phyloP scores from a whole-genome alignment of 2,113 vertebrate genomes.

The Oostethus manadensis region DNA sequence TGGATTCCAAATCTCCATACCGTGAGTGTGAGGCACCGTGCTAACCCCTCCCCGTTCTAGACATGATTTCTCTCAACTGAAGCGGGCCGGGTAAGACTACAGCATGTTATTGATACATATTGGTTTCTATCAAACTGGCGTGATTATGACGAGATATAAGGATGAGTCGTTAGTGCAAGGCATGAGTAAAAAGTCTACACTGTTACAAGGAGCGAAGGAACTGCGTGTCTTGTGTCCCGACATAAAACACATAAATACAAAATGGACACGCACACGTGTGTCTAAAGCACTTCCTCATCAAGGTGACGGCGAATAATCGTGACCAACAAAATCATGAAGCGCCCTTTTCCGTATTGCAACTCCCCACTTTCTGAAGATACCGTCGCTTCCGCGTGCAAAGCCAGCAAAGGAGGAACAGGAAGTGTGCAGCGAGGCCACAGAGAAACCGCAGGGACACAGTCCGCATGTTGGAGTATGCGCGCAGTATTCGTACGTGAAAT shows the following conservation, averaged over 20 bases:
- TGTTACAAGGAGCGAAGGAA: not conserved
- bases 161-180: constrained; percentile 77
- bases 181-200: constrained; percentile 66
- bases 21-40: too few relatives aligned
- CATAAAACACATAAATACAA: constrained; percentile 2
- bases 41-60: too few relatives aligned
- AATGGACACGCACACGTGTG: constrained; percentile 15
- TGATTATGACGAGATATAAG: constrained; percentile 73
- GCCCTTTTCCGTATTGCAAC: constrained; percentile 40
- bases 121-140: constrained; percentile 72
- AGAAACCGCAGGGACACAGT: not conserved
- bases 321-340: constrained; percentile 29
- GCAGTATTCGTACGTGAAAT: not conserved
- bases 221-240: not conserved
- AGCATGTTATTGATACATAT: constrained; percentile 84
- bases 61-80: constrained; percentile 80
- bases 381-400: constrained; percentile 15
- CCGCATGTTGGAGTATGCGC: not conserved
- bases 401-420: constrained; percentile 17
- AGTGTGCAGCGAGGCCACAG: not conserved
- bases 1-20: too few relatives aligned
- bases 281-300: constrained; percentile 53
- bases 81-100: constrained; percentile 82
- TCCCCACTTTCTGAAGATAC: constrained; percentile 21
- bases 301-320: constrained; percentile 23